These are phyloP conservation scores for Muscina levida DNA, from an alignment of 2,888 invertebrate species.

Conservation along the genomic window DNA sequence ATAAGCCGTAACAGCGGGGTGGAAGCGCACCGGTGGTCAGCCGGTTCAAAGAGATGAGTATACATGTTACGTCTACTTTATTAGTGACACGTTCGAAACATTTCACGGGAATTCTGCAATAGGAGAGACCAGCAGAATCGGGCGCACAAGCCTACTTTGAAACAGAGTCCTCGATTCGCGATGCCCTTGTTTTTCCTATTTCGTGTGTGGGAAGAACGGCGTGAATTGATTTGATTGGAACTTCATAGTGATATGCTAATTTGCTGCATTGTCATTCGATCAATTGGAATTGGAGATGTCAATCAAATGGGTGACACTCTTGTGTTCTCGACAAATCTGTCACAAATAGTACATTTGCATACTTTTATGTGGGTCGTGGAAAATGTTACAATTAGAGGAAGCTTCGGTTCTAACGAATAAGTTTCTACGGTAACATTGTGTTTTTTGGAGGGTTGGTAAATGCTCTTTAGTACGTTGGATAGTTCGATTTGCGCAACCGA, in stretches of 20 bases:
- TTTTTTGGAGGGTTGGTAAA: no score
- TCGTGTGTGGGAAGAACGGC: conserved; percentile 1
- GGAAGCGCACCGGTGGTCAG: not conserved
- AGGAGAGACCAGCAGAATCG: conserved; percentile 8
- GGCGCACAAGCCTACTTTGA: not conserved
- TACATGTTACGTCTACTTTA: not conserved
- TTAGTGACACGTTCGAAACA: not conserved
- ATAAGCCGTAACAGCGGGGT: not conserved
- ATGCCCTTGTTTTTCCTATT: not conserved
- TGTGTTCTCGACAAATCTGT: conserved; percentile 39
- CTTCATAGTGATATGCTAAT: conserved; percentile 23
- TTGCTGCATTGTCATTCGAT: conserved; percentile 41
- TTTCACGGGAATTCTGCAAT: not conserved
- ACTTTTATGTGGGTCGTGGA: conserved; percentile 18
- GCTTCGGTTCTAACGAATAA: no score
- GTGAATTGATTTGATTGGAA: conserved; percentile 12
- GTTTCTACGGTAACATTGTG: no score
- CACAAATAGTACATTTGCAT: conserved; percentile 36
- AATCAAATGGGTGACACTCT: conserved; percentile 39
- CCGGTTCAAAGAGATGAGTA: not conserved
- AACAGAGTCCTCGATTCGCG: not conserved
- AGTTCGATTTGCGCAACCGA: no score
- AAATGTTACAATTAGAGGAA: conserved; percentile 13
- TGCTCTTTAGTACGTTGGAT: no score
- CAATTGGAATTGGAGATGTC: conserved; percentile 36